A percentile compares a stretch with the other conserved stretches of the same genome.
Evolutionary conservation across 2,888 invertebrate genomes (phyloP).

Genomic region (Sesia bembeciformis): DNA sequence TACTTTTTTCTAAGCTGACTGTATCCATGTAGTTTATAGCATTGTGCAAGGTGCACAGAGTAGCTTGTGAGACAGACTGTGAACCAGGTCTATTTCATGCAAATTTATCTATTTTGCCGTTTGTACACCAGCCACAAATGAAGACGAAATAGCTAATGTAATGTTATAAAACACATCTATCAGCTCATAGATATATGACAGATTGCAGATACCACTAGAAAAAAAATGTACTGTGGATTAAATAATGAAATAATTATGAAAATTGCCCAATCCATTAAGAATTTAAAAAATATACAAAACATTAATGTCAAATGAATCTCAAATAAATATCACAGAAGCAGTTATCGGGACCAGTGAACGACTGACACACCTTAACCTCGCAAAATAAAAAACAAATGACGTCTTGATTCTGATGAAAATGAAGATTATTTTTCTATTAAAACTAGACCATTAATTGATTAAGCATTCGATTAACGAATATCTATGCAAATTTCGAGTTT

Average conservation of each 20-base stretch:
- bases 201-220: too few species aligned
- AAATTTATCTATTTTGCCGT: too few species aligned
- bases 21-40: conserved; percentile 3
- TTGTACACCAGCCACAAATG: too few species aligned
- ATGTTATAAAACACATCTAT: too few species aligned
- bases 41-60: conserved; percentile 2
- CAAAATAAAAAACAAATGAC: neutral
- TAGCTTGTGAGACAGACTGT: neutral
- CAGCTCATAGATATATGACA: too few species aligned
- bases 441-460: neutral
- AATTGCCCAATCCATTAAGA: too few species aligned
- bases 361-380: neutral
- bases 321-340: neutral
- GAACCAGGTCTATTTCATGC: too few species aligned
- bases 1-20: conserved; percentile 3
- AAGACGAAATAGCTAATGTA: too few species aligned
- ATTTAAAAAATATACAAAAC: too few species aligned
- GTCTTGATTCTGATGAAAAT: neutral
- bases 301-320: too few species aligned
- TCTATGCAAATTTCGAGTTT: conserved; percentile 12
- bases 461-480: neutral
- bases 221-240: too few species aligned
- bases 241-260: too few species aligned
- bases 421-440: neutral
- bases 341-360: neutral